Evolutionary conservation across 2,113 vertebrate species (phyloP), one percentile per base, ranked within the genome.

Genomic region (Corythaeola cristata): DNA sequence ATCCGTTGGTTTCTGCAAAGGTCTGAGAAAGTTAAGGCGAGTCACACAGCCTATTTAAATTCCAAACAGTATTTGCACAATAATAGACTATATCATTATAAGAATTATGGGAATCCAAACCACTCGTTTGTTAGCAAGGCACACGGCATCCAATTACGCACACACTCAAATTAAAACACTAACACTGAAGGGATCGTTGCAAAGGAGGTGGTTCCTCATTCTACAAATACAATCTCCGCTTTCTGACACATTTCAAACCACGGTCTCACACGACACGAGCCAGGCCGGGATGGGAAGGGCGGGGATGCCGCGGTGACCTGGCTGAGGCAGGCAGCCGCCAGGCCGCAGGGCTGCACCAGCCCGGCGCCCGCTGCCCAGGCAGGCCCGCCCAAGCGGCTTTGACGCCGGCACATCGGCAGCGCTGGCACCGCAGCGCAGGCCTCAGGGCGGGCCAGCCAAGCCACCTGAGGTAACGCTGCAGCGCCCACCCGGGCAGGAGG

Each of bases 71-170:
- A 28, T 44, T 59, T 58, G 41, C 72, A 66, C 67, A 76, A 6
- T 22, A 60, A 3, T 11, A 20, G 28, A 6, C 37, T 16, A 1
- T 9, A 28, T 16, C 35, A 47, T 30, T 35, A 5, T 11, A 33
- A 2, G 50, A 56, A 28, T 19, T 62, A 27, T 0, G 12, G 45
- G 8, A 63, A 53, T 5, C 21, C 50, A 27, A 58, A 37, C 8
- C 85, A 22, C 27, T 33, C 45, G 4, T 44, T 12, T 1, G 19
- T 14, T 11, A 41, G 74, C 47, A 27, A 58, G 24, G 27, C 60
- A 12, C 0, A 6, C 22, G 5, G 5, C 16, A 11, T 2, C 24
- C 32, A 9, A 49, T 10, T 5, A 35, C 0, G 6, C 37, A 7
- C 4, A 30, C 1, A 1, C 33, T 22, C 3, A 20, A 3, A 26